phyloP scores from a whole-genome alignment of 2,888 invertebrate species.

The Hydrotaea diabolus region DNA sequence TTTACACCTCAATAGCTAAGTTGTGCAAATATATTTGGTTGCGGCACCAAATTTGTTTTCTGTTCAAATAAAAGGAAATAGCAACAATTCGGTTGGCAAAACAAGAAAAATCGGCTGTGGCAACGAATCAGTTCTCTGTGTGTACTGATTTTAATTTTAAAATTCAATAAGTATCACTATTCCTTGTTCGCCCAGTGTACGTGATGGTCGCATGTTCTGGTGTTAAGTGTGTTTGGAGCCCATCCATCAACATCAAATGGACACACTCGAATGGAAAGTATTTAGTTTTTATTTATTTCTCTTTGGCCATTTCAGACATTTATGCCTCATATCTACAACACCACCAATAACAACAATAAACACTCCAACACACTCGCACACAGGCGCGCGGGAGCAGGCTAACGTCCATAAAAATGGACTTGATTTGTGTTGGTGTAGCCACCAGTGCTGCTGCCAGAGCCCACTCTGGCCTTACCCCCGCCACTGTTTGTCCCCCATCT shows the following conservation, averaged over 20 bases:
- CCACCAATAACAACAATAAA: not conserved
- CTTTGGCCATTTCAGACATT: slow-evolving; percentile 31
- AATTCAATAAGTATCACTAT: no score
- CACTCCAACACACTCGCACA: not conserved
- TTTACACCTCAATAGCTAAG: no score
- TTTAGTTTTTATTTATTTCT: slow-evolving; percentile 42
- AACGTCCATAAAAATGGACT: slow-evolving; percentile 32
- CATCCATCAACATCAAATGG: slow-evolving; percentile 52
- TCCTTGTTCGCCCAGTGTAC: no score
- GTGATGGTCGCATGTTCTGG: not conserved
- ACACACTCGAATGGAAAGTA: slow-evolving; percentile 46
- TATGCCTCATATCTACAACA: slow-evolving; percentile 30
- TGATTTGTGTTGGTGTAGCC: slow-evolving; percentile 12
- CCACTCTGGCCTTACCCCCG: not conserved
- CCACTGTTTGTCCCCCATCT: not conserved
- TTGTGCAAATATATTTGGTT: no score
- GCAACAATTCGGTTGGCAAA: no score
- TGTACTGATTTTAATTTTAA: no score
- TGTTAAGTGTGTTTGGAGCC: slow-evolving; percentile 20
- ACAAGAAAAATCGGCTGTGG: no score
- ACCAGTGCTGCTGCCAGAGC: not conserved
- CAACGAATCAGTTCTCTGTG: no score
- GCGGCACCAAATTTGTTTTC: no score
- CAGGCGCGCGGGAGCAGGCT: not conserved
- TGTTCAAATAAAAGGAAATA: no score